Evolutionary conservation across 1,140 invertebrate genomes (phyloP).

Genomic region (Theocolax elegans): DNA sequence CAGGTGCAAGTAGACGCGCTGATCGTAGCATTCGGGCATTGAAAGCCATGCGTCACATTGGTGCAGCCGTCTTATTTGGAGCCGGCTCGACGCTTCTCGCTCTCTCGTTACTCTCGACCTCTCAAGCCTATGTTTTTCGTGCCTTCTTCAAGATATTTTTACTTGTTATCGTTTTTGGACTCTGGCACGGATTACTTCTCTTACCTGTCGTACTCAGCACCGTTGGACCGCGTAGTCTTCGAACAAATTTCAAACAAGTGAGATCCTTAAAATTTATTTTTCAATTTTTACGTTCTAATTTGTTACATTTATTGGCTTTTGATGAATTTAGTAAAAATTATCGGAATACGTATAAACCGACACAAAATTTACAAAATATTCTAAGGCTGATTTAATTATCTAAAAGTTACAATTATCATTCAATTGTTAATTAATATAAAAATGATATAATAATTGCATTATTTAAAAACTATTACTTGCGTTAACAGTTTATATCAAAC

Average conservation of each 20-base stretch:
- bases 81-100: constrained; percentile 84
- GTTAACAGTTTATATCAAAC: too few relatives aligned
- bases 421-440: too few relatives aligned
- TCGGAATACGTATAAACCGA: neutral
- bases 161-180: constrained; percentile 79
- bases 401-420: too few relatives aligned
- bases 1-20: constrained; percentile 52
- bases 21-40: constrained; percentile 73
- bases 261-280: constrained; percentile 27
- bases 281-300: neutral
- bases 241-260: constrained; percentile 31
- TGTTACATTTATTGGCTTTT: neutral
- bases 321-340: neutral
- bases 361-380: too few relatives aligned
- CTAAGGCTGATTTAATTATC: too few relatives aligned
- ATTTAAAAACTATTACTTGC: too few relatives aligned
- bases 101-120: constrained; percentile 78
- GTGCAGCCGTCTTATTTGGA: constrained; percentile 83
- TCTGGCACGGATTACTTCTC: constrained; percentile 81
- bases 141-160: constrained; percentile 87
- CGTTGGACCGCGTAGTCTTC: constrained; percentile 72
- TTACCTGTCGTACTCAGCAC: constrained; percentile 80
- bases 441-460: too few relatives aligned
- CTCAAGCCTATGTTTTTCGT: constrained; percentile 82
- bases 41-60: constrained; percentile 79